Base-by-base conservation (phyloP, 2,797 vertebrate species). In the Amblyraja radiata region DNA sequence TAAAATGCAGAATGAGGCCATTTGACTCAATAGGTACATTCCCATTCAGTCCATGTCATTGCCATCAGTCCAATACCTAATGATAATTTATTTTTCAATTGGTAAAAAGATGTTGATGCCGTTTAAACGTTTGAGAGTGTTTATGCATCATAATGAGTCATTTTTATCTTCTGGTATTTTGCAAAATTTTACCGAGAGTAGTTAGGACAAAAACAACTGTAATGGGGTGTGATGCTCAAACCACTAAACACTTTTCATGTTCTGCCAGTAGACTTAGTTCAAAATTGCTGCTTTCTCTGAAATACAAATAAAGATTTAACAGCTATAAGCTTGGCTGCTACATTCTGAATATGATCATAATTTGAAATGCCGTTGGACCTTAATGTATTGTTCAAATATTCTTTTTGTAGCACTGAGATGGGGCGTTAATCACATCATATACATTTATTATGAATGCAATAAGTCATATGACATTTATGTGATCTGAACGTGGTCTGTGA, bases 331-430 rank as follows among this genome's bases (percentile, higher is more conserved):
- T 9, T 73, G 16, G 36, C 18, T 74, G 18, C n/a, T 54, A 63
- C 28, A 39, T 65, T 61, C 10, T 93, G 77, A 63, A 80, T 78
- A 46, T 65, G 58, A 6, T 81, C 32, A 80, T 5, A 77, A 54
- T 61, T 46, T 79, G n/a, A 74, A 77, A 74, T n/a, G 23, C 25
- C n/a, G 13, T 10, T 88, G n/a, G 1, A 68, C 21, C 16, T 23
- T 32, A 6, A 71, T 76, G 36, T 58, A 76, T n/a, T 54, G 23
- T 92, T 92, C 46, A 54, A 54, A 58, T 13, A 76, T 28, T 1
- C 0, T 84, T 84, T 92, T 92, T 76, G 71, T 25, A 92, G 71
- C 71, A 74, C 90, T 92, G 90, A 92, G 90, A 92, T 92, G 90
- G 90, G 90, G 90, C 88, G 73, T 71, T 65, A 73, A 36, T 90